Evolutionary conservation across 2,113 vertebrate genomes (phyloP).

Genomic region (Actenoides hombroni): DNA sequence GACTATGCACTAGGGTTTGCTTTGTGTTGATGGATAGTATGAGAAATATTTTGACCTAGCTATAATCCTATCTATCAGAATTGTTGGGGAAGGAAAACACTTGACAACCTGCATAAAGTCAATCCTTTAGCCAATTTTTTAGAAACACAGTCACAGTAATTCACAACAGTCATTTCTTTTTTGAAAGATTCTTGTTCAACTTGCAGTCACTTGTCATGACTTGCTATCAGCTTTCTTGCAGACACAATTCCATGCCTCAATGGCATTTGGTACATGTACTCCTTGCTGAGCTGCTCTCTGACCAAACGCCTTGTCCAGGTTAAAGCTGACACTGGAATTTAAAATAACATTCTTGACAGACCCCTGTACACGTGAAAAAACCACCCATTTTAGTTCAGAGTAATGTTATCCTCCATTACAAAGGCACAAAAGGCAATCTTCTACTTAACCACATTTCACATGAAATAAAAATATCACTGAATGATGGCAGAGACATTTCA

Average conservation of each 20-base stretch:
- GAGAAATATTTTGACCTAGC: not conserved
- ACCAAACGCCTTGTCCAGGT: not conserved
- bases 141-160: not conserved
- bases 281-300: not conserved
- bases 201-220: not conserved
- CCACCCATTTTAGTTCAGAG: not conserved
- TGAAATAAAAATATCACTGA: not conserved
- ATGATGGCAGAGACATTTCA: not conserved
- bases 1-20: not conserved
- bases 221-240: not conserved
- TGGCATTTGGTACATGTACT: not conserved
- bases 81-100: not conserved
- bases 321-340: not conserved
- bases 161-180: not conserved
- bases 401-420: not conserved
- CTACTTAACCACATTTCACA: not conserved
- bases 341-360: not conserved
- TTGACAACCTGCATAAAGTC: not conserved
- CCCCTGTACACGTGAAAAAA: not conserved
- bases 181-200: not conserved
- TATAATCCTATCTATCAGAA: not conserved
- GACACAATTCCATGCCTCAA: not conserved
- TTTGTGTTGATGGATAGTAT: rapidly evolving
- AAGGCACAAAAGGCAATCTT: not conserved
- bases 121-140: not conserved